Conservation (phyloP, 2,888 invertebrate species). For the Thereva nobilitata region DNA sequence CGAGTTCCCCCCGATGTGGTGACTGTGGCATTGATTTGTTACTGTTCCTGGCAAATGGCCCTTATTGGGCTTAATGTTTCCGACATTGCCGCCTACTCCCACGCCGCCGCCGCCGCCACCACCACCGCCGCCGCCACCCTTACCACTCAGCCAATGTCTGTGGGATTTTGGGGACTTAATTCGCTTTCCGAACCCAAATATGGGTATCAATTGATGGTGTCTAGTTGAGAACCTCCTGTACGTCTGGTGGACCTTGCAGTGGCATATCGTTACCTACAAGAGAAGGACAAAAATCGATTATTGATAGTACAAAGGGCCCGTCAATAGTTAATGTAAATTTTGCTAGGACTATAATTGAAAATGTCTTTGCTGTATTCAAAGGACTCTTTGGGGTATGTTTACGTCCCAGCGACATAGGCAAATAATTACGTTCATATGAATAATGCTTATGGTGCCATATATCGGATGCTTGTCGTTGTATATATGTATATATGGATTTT, state of each 20-base stretch:
- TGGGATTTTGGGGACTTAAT: conserved; percentile 55
- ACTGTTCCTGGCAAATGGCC: conserved; percentile 43
- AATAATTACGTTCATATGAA: too few species aligned
- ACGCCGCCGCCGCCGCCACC: conserved; percentile 38
- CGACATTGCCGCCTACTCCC: conserved; percentile 34
- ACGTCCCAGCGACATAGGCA: too few species aligned
- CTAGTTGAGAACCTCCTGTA: conserved; percentile 68
- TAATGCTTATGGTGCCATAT: too few species aligned
- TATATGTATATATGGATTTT: too few species aligned
- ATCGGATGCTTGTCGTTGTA: too few species aligned
- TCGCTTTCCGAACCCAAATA: conserved; percentile 56
- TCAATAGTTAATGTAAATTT: too few species aligned
- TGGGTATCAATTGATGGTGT: conserved; percentile 61
- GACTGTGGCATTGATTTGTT: conserved; percentile 38
- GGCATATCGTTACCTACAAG: conserved; percentile 73
- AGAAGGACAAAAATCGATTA: conserved; percentile 15
- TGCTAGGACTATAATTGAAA: too few species aligned
- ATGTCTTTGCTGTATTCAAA: too few species aligned
- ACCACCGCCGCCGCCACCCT: conserved; percentile 51
- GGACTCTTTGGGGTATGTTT: too few species aligned
- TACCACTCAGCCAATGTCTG: conserved; percentile 66
- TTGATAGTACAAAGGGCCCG: not conserved
- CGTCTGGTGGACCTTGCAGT: conserved; percentile 78
- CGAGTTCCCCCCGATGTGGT: conserved; percentile 48
- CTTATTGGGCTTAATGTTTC: conserved; percentile 42